phyloP scores from a whole-genome alignment of 1,140 invertebrate species.

The Euwallacea fornicatus region DNA sequence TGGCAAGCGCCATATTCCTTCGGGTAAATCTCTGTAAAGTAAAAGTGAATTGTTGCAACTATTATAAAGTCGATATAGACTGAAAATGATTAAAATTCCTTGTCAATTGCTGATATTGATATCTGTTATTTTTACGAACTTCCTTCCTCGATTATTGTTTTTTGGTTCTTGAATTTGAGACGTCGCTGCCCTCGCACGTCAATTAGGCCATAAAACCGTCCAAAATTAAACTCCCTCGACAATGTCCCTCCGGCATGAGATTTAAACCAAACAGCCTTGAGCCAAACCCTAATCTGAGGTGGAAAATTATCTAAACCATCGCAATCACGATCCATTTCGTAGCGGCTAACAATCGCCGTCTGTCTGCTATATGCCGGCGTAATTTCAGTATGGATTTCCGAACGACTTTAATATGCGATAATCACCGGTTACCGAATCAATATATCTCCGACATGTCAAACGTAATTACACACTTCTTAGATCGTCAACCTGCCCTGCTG shows the following conservation, averaged over 20 bases:
- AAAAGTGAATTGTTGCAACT: no score
- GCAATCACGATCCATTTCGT: conserved; percentile 27
- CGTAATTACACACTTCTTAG: conserved; percentile 40
- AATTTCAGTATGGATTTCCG: conserved; percentile 45
- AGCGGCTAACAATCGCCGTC: conserved; percentile 27
- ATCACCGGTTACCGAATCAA: conserved; percentile 42
- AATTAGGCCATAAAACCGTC: not conserved
- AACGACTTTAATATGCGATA: conserved; percentile 42
- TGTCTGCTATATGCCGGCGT: conserved; percentile 27
- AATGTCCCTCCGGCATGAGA: not conserved
- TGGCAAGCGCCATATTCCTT: no score
- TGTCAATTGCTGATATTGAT: no score
- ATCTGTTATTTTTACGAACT: no score
- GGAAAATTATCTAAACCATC: conserved; percentile 37
- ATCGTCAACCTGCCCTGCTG: conserved; percentile 39
- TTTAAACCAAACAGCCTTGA: conserved; percentile 29
- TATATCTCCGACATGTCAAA: conserved; percentile 46
- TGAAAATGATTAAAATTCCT: no score
- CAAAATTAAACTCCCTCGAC: conserved; percentile 3
- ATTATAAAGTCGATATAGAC: no score
- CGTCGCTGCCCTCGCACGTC: no score
- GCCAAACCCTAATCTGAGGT: conserved; percentile 24
- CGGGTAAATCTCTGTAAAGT: no score
- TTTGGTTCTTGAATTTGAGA: no score
- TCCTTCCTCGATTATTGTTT: no score